Evolutionary conservation across 2,797 vertebrate species (phyloP).

Genomic region (Helarctos malayanus): DNA sequence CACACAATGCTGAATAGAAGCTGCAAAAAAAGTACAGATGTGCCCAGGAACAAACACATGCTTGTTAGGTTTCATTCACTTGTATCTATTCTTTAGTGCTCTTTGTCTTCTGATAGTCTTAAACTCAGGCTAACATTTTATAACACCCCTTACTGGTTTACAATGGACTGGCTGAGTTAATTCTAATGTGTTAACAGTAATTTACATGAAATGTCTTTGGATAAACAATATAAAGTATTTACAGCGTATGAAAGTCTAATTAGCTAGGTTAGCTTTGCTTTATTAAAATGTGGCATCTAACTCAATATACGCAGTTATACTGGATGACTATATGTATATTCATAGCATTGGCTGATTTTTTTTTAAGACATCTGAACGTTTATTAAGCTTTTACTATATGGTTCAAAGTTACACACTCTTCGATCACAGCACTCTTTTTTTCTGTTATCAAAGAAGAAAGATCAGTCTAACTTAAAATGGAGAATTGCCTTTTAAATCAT

Average conservation of each 20-base stretch:
- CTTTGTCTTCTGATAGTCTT: neutral
- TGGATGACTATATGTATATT: neutral
- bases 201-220: neutral
- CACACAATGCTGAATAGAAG: neutral
- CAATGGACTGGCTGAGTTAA: slow-evolving; percentile 17
- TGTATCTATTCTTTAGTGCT: neutral
- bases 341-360: neutral
- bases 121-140: neutral
- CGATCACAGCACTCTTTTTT: neutral
- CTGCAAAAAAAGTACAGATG: neutral
- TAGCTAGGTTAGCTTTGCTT: neutral
- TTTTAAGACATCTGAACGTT: neutral
- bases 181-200: neutral
- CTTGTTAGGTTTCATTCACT: neutral
- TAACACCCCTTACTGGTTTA: neutral
- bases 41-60: neutral
- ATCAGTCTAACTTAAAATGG: neutral
- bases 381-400: neutral
- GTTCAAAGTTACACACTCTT: neutral
- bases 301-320: neutral
- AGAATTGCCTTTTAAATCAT: neutral
- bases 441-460: neutral
- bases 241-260: neutral
- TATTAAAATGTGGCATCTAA: neutral
- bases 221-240: neutral